These are phyloP conservation scores for Polydrusus pterygomalis DNA, from an alignment of 2,888 invertebrate species.

Conservation along the genomic window DNA sequence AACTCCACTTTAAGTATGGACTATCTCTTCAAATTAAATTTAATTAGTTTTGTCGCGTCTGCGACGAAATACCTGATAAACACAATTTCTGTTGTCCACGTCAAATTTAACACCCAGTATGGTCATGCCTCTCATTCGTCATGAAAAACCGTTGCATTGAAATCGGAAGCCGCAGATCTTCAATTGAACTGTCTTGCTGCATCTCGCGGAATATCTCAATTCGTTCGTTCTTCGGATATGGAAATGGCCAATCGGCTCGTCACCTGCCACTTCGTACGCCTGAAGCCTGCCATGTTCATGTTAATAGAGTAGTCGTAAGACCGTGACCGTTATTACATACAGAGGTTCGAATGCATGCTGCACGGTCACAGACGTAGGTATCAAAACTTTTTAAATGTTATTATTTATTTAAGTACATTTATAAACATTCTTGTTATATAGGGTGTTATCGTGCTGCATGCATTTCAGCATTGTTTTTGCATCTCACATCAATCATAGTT, in stretches of 20 bases:
- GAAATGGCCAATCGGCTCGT: slow-evolving; percentile 41
- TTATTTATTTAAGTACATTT: no score
- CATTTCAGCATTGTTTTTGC: no score
- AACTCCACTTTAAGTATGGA: no score
- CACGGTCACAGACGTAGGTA: no score
- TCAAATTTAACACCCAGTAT: background rate
- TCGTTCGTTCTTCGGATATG: slow-evolving; percentile 29
- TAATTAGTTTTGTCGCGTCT: background rate
- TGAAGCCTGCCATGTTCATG: slow-evolving; percentile 24
- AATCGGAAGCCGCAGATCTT: slow-evolving; percentile 12
- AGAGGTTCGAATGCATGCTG: background rate
- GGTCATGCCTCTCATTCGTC: slow-evolving; percentile 15
- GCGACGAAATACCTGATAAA: background rate
- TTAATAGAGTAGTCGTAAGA: slow-evolving; percentile 26
- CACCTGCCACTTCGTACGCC: slow-evolving; percentile 38
- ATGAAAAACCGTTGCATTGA: slow-evolving; percentile 1
- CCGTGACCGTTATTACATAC: slow-evolving; percentile 6
- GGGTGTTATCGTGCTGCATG: no score
- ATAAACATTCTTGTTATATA: no score
- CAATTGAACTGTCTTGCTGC: slow-evolving; percentile 34
- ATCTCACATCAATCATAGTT: no score
- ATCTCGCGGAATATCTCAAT: slow-evolving; percentile 40
- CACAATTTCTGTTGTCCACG: background rate
- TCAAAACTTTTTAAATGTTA: no score
- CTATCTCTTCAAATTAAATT: no score